These are phyloP conservation scores for Drosophila obscura DNA, from an alignment of 1,140 invertebrate genomes.

Conservation along the genomic window DNA sequence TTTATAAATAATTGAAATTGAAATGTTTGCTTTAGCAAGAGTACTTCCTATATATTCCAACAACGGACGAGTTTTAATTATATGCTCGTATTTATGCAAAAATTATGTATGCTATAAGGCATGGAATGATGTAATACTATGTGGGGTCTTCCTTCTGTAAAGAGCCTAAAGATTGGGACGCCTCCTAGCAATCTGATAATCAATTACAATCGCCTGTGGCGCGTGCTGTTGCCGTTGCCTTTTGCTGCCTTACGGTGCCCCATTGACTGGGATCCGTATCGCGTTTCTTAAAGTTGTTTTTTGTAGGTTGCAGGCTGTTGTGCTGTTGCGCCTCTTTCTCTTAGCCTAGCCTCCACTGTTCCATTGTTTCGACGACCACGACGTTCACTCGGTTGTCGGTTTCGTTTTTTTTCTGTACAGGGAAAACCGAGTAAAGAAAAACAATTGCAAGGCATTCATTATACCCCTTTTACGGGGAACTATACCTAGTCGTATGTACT, in stretches of 20 bases:
- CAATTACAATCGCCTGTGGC: conserved; percentile 59
- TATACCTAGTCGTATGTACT: too few relatives aligned
- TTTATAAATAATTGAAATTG: conserved; percentile 35
- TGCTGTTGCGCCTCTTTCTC: conserved; percentile 28
- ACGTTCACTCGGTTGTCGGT: conserved; percentile 24
- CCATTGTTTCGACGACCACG: conserved; percentile 39
- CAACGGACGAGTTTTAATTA: conserved; percentile 26
- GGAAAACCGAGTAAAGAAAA: conserved; percentile 10
- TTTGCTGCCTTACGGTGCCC: conserved; percentile 25
- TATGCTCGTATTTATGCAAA: conserved; percentile 29
- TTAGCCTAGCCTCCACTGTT: conserved; percentile 15
- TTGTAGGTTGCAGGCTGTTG: conserved; percentile 42
- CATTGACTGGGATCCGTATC: conserved; percentile 52
- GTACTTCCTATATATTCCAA: conserved; percentile 25
- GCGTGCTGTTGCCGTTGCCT: conserved; percentile 40
- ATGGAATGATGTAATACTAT: conserved; percentile 45
- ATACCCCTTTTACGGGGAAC: background rate
- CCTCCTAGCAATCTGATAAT: conserved; percentile 38
- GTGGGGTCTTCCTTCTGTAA: conserved; percentile 22
- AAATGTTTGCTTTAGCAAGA: conserved; percentile 33
- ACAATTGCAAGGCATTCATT: conserved; percentile 27
- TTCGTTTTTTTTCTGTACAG: conserved; percentile 38
- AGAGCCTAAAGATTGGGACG: conserved; percentile 19
- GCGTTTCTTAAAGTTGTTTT: conserved; percentile 23
- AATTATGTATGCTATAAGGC: conserved; percentile 28